These are phyloP conservation scores for Julus scandinavius DNA, from an alignment of 2,888 invertebrate genomes.

Conservation along the genomic window DNA sequence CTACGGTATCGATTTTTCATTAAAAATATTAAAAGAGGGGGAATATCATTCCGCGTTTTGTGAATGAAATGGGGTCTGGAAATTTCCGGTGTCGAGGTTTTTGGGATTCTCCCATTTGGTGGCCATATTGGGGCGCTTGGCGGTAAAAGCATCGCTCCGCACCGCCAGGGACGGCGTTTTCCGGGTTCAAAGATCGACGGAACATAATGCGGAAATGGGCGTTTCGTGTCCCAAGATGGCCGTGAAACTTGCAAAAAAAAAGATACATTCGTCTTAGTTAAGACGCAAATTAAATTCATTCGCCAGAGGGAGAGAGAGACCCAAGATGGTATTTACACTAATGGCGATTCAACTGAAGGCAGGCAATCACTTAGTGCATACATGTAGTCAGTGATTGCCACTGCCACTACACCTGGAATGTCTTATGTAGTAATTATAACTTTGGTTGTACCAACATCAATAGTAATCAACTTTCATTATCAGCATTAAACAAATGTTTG, in stretches of 20 bases:
- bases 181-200: neutral
- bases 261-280: neutral
- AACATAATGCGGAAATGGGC: neutral
- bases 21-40: constrained; percentile 23
- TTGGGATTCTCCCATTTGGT: neutral
- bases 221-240: constrained; percentile 3
- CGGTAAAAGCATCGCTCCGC: neutral
- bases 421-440: too few relatives aligned
- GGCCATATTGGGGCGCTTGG: constrained; percentile 2
- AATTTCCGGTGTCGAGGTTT: neutral
- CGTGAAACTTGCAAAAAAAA: constrained; percentile 4
- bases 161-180: neutral
- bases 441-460: too few relatives aligned
- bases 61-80: neutral
- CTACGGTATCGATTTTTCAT: constrained; percentile 20
- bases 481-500: too few relatives aligned
- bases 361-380: neutral
- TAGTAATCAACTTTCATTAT: too few relatives aligned
- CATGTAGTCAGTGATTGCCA: neutral
- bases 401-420: neutral
- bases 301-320: neutral
- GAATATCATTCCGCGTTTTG: neutral
- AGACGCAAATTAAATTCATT: neutral
- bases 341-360: neutral
- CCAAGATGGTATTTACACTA: neutral